Evolutionary conservation across 2,113 vertebrate species (phyloP).

Genomic region (Acrocephalus arundinaceus): DNA sequence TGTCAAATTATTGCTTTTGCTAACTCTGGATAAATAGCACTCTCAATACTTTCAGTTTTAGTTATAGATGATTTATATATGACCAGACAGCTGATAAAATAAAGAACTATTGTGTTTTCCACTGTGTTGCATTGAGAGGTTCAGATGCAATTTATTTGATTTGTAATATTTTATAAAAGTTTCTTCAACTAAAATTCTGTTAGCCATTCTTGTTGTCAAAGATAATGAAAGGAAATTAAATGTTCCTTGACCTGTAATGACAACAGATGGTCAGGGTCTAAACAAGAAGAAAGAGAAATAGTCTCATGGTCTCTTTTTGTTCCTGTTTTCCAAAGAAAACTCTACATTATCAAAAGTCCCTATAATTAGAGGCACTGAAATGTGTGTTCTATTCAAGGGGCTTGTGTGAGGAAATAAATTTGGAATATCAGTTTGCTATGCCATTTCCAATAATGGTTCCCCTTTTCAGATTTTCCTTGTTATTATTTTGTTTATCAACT

Average conservation of each 20-base stretch:
- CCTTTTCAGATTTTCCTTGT: not conserved
- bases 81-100: constrained; percentile 81
- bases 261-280: not conserved
- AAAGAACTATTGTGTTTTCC: constrained; percentile 78
- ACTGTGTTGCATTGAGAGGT: constrained; percentile 70
- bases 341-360: not conserved
- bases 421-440: not conserved
- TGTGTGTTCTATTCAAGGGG: not conserved
- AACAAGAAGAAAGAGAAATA: not conserved
- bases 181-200: constrained; percentile 70
- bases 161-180: constrained; percentile 79
- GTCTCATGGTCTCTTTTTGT: not conserved
- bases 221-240: constrained; percentile 57
- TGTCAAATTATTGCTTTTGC: constrained; percentile 76
- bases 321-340: not conserved
- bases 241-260: constrained; percentile 31
- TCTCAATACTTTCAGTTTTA: constrained; percentile 61
- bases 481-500: not conserved
- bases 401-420: not conserved
- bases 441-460: not conserved
- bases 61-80: constrained; percentile 73
- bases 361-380: not conserved
- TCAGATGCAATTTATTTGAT: constrained; percentile 79
- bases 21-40: constrained; percentile 70
- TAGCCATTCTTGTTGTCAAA: constrained; percentile 64